Evolutionary conservation across 2,888 invertebrate genomes (phyloP).

Genomic region (Volucella bombylans): DNA sequence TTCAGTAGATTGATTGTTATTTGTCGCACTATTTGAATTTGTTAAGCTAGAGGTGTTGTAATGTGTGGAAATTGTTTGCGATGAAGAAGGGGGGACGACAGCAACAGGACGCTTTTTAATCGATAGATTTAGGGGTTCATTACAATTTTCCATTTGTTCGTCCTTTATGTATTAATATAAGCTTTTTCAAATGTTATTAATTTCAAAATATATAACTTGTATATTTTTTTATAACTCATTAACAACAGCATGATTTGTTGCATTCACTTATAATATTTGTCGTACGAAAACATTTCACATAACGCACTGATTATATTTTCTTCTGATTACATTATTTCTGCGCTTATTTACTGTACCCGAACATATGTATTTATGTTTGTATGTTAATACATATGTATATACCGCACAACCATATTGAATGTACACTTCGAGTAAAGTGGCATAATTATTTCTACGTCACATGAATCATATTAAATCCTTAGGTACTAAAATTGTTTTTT

Average conservation of each 20-base stretch:
- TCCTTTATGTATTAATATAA: constrained; percentile 43
- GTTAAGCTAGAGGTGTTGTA: constrained; percentile 62
- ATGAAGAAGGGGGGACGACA: constrained; percentile 83
- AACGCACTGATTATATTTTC: too few species aligned
- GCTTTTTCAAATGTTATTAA: constrained; percentile 16
- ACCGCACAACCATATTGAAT: too few species aligned
- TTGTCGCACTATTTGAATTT: constrained; percentile 43
- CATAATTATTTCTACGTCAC: too few species aligned
- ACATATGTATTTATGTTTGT: too few species aligned
- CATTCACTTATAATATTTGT: too few species aligned
- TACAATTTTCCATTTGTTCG: constrained; percentile 76
- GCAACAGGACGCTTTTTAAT: constrained; percentile 84
- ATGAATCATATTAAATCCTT: too few species aligned
- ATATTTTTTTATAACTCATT: constrained; percentile 5
- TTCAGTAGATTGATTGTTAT: constrained; percentile 54
- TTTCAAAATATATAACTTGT: background rate
- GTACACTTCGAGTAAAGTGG: too few species aligned
- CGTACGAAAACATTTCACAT: too few species aligned
- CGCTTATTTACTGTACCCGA: too few species aligned
- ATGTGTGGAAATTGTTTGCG: constrained; percentile 62
- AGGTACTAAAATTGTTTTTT: too few species aligned
- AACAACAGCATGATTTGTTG: background rate
- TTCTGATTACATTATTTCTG: too few species aligned
- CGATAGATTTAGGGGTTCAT: constrained; percentile 83
- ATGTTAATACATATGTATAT: too few species aligned